Base-by-base conservation (phyloP, 1,140 invertebrate genomes). In the Adelges cooleyi region DNA sequence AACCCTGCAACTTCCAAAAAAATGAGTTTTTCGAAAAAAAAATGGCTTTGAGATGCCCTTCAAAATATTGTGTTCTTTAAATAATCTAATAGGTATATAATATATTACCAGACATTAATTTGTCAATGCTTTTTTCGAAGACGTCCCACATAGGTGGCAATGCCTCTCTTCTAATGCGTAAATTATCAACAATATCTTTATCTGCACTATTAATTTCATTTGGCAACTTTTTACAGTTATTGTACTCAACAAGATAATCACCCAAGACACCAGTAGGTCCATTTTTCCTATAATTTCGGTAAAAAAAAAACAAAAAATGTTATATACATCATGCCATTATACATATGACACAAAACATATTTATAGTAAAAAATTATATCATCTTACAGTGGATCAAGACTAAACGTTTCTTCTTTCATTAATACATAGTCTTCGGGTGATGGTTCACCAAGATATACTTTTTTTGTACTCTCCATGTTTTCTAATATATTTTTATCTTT, bases 131-230 rank as follows among this genome's bases (percentile, higher is more conserved):
- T 40, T 71, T 71, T 46, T 72, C 71, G 56, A 68, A 72, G 2
- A 72, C 71, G 48, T 72, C 71, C 71, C 71, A 72, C 71, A 72
- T 72, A 9, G 71, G 70, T 15, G 71, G 70, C 11, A 72, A 52
- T n/a, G 71, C 51, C 62, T 71, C 71, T 65, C 69, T 67, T 48
- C 69, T 53, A 2, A 69, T 48, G 8, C 54, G 66, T 50, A 70
- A 70, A 27, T 66, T 62, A 15, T 71, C 67, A 54, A 72, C 44
- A 17, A 72, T 68, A 56, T 72, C 71, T 51, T 67, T 68, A 62
- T 72, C 71, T 25, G 66, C 33, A 50, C 6, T 65, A 51, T 59
- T 66, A 9, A 15, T 27, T 18, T 67, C 68, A 38, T 52, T 66
- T 49, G 59, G 25, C 42, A 51, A 29, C 29, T 65, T 67, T 51